Base-by-base conservation (phyloP, 2,113 vertebrate genomes). In the Phylloscopus whistleri region DNA sequence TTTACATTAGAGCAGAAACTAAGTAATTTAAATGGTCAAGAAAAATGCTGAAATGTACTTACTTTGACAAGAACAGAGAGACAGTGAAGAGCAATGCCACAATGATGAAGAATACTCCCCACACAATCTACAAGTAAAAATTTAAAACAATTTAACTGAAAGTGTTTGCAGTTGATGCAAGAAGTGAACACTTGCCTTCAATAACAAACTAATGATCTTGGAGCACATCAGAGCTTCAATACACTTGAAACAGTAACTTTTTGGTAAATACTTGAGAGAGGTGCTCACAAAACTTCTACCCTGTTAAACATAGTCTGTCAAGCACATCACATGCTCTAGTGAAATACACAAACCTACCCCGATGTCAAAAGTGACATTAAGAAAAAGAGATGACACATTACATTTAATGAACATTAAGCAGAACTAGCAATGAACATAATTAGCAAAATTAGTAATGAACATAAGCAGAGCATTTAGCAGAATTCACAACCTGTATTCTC, bases 61-160 rank as follows among this genome's bases (percentile, higher is more conserved):
- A 99, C 99, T 99, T 99, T 90, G 99, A 99, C 96, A 99, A 98
- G 93, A 99, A 99, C 56, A 99, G 98, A 84, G 99, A 98, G 66
- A 99, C 95, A 26, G 97, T 98, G 96, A 99, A 99, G 83, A 99
- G 98, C 94, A 99, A 96, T 5, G 99, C 99, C 95, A 99, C 99
- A 11, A 99, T 97, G 96, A 99, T 98, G 83, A 99, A 99, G 97
- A 99, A 98, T 37, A 99, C 92, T 52, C 99, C 99, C 97, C 99
- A 98, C 39, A 99, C 88, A 96, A 99, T 98, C 99, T 99, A 85
- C 69, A 97, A 96, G 59, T 28, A 97, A 96, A 97, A 58, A 92
- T 39, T 89, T 30, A 72, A 79, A 58, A 93, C 39, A 94, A 77
- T 51, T 85, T 14, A 95, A 87, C 53, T 87, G 15, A 67, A 91